Conservation (phyloP, 1,140 invertebrate genomes). For the Metopolophium dirhodum region DNA sequence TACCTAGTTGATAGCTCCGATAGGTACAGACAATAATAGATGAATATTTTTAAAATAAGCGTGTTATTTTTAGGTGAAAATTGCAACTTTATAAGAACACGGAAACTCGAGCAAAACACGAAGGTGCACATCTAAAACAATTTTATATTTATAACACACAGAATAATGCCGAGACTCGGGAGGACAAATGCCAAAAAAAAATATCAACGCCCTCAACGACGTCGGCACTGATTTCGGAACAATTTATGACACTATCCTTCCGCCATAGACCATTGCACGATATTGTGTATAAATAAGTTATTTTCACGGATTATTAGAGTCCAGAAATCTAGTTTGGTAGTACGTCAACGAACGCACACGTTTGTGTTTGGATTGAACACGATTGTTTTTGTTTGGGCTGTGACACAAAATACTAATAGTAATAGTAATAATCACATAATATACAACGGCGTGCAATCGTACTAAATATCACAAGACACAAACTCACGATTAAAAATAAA, state of each 20-base stretch:
- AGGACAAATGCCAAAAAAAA: constrained; percentile 53
- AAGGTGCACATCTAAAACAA: constrained; percentile 40
- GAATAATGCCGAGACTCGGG: neutral
- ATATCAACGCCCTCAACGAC: constrained; percentile 5
- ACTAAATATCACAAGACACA: neutral
- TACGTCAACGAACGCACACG: neutral
- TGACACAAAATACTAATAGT: neutral
- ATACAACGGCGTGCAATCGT: neutral
- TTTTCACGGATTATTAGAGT: constrained; percentile 31
- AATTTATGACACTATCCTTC: constrained; percentile 51
- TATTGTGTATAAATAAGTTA: constrained; percentile 38
- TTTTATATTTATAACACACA: constrained; percentile 55
- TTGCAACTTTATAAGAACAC: constrained; percentile 37
- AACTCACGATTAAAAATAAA: neutral
- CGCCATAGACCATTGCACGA: constrained; percentile 22
- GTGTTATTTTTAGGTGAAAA: constrained; percentile 40
- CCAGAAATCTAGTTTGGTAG: neutral
- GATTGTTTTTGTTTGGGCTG: constrained; percentile 22
- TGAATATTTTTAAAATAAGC: constrained; percentile 9
- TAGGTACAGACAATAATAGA: neutral
- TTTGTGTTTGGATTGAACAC: neutral
- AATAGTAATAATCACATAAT: neutral
- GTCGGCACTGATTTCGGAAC: constrained; percentile 32
- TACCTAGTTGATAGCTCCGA: neutral
- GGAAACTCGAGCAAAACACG: constrained; percentile 47